These are phyloP conservation scores for Corythaixoides concolor DNA, from an alignment of 2,113 vertebrate genomes.

Conservation along the genomic window DNA sequence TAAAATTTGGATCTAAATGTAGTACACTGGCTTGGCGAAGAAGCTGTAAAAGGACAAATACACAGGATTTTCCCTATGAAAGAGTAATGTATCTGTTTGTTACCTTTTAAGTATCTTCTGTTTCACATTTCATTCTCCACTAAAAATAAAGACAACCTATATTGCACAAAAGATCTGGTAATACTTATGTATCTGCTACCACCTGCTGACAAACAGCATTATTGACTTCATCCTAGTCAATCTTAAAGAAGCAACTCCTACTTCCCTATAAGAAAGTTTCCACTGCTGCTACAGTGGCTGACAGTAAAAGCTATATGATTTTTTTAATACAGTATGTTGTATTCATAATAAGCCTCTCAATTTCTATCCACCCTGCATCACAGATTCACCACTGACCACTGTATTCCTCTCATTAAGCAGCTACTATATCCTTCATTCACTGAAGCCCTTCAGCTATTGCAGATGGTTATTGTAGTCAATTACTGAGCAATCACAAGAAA, in stretches of 20 bases:
- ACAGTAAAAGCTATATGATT: not conserved
- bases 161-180: not conserved
- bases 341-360: not conserved
- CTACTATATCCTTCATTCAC: not conserved
- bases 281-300: not conserved
- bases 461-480: not conserved
- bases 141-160: not conserved
- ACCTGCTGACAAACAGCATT: constrained; percentile 48
- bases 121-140: not conserved
- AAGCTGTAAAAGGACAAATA: not conserved
- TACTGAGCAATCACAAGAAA: not conserved
- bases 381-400: not conserved
- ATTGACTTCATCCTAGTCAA: not conserved
- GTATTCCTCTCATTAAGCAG: not conserved
- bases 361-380: not conserved
- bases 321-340: not conserved
- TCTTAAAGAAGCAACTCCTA: not conserved
- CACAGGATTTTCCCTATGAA: not conserved
- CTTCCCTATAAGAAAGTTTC: not conserved
- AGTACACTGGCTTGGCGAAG: not conserved
- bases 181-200: constrained; percentile 46
- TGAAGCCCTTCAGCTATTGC: not conserved
- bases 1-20: not conserved
- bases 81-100: not conserved
- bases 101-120: not conserved